These are phyloP conservation scores for Dromius quadrimaculatus DNA, from an alignment of 2,888 invertebrate genomes.

Conservation along the genomic window DNA sequence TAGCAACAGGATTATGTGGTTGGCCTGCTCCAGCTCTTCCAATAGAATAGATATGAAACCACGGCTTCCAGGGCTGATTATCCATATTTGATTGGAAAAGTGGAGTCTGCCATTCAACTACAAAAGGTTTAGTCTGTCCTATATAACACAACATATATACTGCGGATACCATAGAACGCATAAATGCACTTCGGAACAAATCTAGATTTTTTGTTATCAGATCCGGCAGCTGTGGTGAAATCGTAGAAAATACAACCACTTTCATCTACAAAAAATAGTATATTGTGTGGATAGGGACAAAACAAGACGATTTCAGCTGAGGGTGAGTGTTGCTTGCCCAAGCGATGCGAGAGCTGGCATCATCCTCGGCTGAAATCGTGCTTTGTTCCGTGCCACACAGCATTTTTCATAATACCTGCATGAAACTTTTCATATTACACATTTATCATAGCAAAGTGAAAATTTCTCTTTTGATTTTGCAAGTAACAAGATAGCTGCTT, in stretches of 20 bases:
- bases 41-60: slow-evolving; percentile 67
- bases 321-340: too few relatives aligned
- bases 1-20: slow-evolving; percentile 63
- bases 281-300: too few relatives aligned
- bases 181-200: slow-evolving; percentile 64
- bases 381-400: too few relatives aligned
- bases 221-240: slow-evolving; percentile 59
- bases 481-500: too few relatives aligned
- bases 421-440: too few relatives aligned
- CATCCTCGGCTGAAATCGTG: too few relatives aligned
- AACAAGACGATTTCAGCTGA: too few relatives aligned
- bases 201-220: slow-evolving; percentile 63
- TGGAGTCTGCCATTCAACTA: slow-evolving; percentile 60
- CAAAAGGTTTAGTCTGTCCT: slow-evolving; percentile 61
- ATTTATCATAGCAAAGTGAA: too few relatives aligned
- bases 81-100: slow-evolving; percentile 61
- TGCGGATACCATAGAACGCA: slow-evolving; percentile 64
- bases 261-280: slow-evolving; percentile 55
- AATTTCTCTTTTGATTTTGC: too few relatives aligned
- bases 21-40: slow-evolving; percentile 64
- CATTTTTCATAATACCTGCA: too few relatives aligned
- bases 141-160: slow-evolving; percentile 64
- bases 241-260: slow-evolving; percentile 56
- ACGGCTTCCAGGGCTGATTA: slow-evolving; percentile 64
- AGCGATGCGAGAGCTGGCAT: too few relatives aligned